A percentile compares a stretch with the other conserved stretches of the same genome.
Conservation (phyloP, 2,113 vertebrate genomes). For the Heterochromis multidens region DNA sequence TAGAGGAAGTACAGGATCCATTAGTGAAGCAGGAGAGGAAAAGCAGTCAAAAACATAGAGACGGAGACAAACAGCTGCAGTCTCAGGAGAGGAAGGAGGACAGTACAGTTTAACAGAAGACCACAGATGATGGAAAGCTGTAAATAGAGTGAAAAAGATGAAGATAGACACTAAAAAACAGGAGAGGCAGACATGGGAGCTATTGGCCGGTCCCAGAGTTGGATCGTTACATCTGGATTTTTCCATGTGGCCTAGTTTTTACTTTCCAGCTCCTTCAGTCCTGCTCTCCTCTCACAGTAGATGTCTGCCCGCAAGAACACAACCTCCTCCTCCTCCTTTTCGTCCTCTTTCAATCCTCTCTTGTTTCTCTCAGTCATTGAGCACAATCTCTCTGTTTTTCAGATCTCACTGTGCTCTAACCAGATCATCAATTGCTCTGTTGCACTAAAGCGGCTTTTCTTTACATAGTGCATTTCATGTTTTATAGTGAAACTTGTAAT, state of each 20-base stretch:
- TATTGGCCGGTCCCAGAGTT: background rate
- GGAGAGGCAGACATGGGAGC: background rate
- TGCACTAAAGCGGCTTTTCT: background rate
- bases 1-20: background rate
- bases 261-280: slow-evolving; percentile 21
- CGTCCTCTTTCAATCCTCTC: background rate
- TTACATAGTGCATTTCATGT: too few species aligned
- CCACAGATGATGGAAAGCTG: background rate
- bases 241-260: slow-evolving; percentile 70
- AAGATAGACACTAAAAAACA: background rate
- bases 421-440: background rate
- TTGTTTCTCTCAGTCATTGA: background rate
- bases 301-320: slow-evolving; percentile 16
- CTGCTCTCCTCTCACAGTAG: slow-evolving; percentile 18
- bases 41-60: background rate
- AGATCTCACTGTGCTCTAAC: background rate
- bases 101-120: background rate
- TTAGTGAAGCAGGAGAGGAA: background rate
- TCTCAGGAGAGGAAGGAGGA: background rate
- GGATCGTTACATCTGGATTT: slow-evolving; percentile 59
- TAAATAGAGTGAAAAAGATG: background rate
- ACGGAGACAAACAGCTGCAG: background rate
- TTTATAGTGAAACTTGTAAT: too few species aligned
- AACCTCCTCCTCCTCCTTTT: background rate
- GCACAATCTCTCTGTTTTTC: background rate